Percentiles rank a stretch among this genome's conserved stretches.
Evolutionary conservation across 2,888 invertebrate genomes (phyloP).

Genomic region (Platerodrilus igneus): DNA sequence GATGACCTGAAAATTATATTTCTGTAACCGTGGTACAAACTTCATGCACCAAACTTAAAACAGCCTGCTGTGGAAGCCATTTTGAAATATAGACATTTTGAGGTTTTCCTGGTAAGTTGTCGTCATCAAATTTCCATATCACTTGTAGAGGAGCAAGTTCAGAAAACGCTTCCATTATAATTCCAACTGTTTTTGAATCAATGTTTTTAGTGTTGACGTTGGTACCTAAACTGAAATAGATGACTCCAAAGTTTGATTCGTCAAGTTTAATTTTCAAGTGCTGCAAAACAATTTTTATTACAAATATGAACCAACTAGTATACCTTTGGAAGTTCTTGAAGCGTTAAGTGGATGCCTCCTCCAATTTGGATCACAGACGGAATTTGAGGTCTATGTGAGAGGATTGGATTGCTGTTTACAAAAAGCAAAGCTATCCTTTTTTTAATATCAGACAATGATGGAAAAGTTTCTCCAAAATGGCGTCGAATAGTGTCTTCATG

Average conservation of each 20-base stretch:
- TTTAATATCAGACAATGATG: slow-evolving; percentile 27
- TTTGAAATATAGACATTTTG: slow-evolving; percentile 44
- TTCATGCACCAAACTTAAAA: slow-evolving; percentile 34
- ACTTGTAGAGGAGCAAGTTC: slow-evolving; percentile 45
- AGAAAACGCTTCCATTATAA: slow-evolving; percentile 40
- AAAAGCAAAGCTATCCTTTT: slow-evolving; percentile 43
- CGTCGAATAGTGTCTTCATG: slow-evolving; percentile 15
- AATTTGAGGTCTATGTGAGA: slow-evolving; percentile 43
- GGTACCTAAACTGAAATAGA: slow-evolving; percentile 13
- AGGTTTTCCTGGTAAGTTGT: slow-evolving; percentile 35
- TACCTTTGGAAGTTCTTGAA: slow-evolving; percentile 45
- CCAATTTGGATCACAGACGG: slow-evolving; percentile 46
- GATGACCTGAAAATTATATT: slow-evolving; percentile 13
- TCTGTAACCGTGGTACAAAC: not conserved
- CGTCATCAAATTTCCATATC: slow-evolving; percentile 48
- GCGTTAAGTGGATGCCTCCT: slow-evolving; percentile 46
- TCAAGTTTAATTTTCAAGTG: slow-evolving; percentile 5
- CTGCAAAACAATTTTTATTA: not conserved
- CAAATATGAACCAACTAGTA: slow-evolving; percentile 3
- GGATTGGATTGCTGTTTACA: slow-evolving; percentile 44
- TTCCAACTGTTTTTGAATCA: slow-evolving; percentile 33
- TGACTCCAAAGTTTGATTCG: slow-evolving; percentile 24
- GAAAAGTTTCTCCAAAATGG: slow-evolving; percentile 28
- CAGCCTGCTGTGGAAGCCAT: slow-evolving; percentile 47
- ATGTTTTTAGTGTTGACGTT: slow-evolving; percentile 10